Percentiles rank a stretch among this genome's conserved stretches.
phyloP scores from a whole-genome alignment of 2,888 invertebrate genomes.

The Andrena hattorfiana region DNA sequence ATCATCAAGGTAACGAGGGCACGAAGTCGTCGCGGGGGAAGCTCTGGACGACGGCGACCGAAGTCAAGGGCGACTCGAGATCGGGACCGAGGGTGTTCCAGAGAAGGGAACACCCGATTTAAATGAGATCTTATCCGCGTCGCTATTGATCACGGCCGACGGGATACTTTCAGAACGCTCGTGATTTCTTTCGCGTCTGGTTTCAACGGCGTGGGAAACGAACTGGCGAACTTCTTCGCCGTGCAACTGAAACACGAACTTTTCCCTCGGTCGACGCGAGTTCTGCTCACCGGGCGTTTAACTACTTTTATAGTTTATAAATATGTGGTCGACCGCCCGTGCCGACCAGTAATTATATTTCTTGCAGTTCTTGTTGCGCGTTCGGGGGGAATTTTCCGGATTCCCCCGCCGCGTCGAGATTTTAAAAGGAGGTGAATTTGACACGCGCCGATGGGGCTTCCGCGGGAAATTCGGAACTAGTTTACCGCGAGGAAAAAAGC shows the following conservation, averaged over 20 bases:
- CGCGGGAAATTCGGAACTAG: constrained; percentile 13
- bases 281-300: constrained; percentile 42
- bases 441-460: constrained; percentile 2
- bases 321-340: constrained; percentile 15
- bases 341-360: constrained; percentile 37
- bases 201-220: constrained; percentile 29
- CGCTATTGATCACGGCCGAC: constrained; percentile 63
- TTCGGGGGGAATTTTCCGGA: not conserved
- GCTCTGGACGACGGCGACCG: constrained; percentile 1
- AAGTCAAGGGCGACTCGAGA: constrained; percentile 27
- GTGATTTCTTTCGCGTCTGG: constrained; percentile 46
- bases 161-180: constrained; percentile 34
- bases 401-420: not conserved
- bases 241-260: constrained; percentile 36
- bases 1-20: constrained; percentile 30
- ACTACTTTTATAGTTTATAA: constrained; percentile 49
- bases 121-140: constrained; percentile 71
- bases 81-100: constrained; percentile 13
- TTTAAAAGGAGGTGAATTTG: constrained; percentile 4
- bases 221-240: constrained; percentile 45
- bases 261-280: constrained; percentile 30
- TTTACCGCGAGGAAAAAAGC: constrained; percentile 2
- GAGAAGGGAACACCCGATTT: constrained; percentile 55
- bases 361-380: not conserved
- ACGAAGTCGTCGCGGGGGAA: not conserved